Evolutionary conservation across 2,888 invertebrate genomes (phyloP).

Genomic region (Drosophila phalerata): DNA sequence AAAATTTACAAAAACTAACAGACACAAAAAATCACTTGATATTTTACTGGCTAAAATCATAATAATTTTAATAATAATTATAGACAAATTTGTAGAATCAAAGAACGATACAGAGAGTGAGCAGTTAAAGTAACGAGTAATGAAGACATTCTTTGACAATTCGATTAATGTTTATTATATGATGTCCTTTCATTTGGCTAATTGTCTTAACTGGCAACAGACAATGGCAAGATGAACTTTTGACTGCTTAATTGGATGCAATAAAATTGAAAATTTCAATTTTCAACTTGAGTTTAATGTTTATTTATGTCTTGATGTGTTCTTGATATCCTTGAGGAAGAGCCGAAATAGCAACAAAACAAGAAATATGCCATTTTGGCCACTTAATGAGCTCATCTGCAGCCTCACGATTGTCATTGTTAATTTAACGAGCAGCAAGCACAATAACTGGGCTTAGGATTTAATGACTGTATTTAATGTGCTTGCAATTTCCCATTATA

Average conservation of each 20-base stretch:
- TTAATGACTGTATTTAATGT: slow-evolving; percentile 56
- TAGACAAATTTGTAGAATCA: no score
- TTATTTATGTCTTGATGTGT: slow-evolving; percentile 9
- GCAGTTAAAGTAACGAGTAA: no score
- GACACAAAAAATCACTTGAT: no score
- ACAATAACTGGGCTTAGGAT: slow-evolving; percentile 41
- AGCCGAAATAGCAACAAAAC: not conserved
- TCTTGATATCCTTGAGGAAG: not conserved
- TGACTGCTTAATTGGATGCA: slow-evolving; percentile 21
- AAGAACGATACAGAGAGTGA: no score
- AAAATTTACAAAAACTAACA: no score
- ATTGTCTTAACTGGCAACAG: not conserved
- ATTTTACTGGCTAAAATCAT: no score
- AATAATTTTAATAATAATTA: no score
- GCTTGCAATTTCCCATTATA: slow-evolving; percentile 39
- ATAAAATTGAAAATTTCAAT: slow-evolving; percentile 16
- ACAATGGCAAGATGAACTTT: not conserved
- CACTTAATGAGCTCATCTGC: slow-evolving; percentile 33
- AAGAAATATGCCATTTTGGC: slow-evolving; percentile 24
- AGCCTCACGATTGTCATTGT: slow-evolving; percentile 35
- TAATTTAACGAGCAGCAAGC: slow-evolving; percentile 41
- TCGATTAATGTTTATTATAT: slow-evolving; percentile 12
- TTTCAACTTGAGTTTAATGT: slow-evolving; percentile 8
- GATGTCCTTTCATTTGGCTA: slow-evolving; percentile 1
- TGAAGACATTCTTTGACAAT: not conserved